These are phyloP conservation scores for Macrotus californicus DNA, from an alignment of 2,113 vertebrate species.

Conservation along the genomic window DNA sequence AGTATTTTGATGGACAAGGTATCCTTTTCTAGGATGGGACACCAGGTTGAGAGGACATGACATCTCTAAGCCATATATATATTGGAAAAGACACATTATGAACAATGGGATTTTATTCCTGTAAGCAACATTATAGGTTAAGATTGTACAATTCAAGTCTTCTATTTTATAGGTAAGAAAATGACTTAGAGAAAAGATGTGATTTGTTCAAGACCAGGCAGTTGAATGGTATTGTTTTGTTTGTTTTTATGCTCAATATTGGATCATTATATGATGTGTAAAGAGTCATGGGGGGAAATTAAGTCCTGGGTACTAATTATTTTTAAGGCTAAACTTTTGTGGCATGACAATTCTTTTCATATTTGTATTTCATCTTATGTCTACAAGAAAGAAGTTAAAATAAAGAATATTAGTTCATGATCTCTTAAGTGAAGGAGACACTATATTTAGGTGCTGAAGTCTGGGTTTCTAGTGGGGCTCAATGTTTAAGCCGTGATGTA, in stretches of 20 bases:
- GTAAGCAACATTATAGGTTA: not conserved
- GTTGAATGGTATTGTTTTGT: not conserved
- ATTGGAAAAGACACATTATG: not conserved
- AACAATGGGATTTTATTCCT: not conserved
- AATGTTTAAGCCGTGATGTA: not conserved
- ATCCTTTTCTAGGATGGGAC: not conserved
- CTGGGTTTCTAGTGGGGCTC: not conserved
- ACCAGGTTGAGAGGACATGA: not conserved
- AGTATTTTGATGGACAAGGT: not conserved
- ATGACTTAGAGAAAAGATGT: not conserved
- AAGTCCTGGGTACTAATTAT: not conserved
- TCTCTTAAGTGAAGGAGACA: not conserved
- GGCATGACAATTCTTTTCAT: not conserved
- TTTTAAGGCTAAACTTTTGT: not conserved
- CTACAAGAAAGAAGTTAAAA: not conserved
- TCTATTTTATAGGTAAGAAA: not conserved
- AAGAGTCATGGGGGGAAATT: not conserved
- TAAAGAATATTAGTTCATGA: not conserved
- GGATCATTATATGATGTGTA: not conserved
- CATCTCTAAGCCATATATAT: not conserved
- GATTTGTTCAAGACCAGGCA: not conserved
- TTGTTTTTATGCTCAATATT: not conserved
- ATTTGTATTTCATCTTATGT: not conserved
- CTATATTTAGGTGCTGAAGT: rapidly evolving
- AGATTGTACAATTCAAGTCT: not conserved